phyloP scores from a whole-genome alignment of 2,113 vertebrate genomes.

The Heloderma charlesbogerti region DNA sequence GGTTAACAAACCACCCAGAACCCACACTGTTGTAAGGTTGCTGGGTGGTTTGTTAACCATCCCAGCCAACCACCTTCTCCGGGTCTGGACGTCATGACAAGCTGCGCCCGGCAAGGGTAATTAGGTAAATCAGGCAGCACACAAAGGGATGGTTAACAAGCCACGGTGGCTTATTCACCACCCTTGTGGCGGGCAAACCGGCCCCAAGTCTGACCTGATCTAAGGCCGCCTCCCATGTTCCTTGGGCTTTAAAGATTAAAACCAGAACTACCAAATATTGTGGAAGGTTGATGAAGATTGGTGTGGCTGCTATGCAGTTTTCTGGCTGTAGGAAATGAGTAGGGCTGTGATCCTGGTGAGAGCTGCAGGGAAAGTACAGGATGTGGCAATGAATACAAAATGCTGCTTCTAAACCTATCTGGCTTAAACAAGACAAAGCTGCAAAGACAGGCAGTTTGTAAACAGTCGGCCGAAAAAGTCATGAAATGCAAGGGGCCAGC shows the following conservation, averaged over 20 bases:
- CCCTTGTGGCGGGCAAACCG: too few species aligned
- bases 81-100: too few species aligned
- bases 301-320: neutral
- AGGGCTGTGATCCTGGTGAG: neutral
- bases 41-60: too few species aligned
- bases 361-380: neutral
- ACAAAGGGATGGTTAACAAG: too few species aligned
- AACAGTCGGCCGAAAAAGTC: neutral
- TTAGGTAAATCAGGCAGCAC: too few species aligned
- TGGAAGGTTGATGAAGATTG: neutral
- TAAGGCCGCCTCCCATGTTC: too few species aligned
- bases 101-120: too few species aligned
- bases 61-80: too few species aligned
- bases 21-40: too few species aligned
- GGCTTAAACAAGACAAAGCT: neutral
- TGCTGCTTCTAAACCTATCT: neutral
- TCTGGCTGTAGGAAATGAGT: neutral
- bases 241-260: neutral
- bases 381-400: neutral
- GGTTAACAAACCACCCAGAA: too few species aligned
- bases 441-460: neutral
- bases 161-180: too few species aligned
- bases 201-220: neutral
- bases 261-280: neutral
- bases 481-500: neutral